Conservation (phyloP, 1,140 invertebrate genomes). For the Arctopsyche grandis region DNA sequence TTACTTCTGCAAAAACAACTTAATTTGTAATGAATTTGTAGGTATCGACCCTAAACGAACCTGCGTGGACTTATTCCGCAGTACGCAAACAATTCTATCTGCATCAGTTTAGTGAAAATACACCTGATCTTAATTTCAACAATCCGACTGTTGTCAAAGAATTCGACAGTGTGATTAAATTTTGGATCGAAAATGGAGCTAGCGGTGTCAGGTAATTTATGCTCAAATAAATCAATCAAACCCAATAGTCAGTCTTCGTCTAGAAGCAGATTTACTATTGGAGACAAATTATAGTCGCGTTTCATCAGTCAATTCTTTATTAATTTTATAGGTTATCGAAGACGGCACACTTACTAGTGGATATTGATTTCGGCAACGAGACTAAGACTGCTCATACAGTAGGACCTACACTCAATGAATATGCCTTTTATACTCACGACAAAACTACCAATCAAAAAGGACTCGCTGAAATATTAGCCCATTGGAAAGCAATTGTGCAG, state of each 20-base stretch:
- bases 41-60: slow-evolving; percentile 57
- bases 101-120: slow-evolving; percentile 68
- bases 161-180: slow-evolving; percentile 73
- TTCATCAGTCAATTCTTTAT: not conserved
- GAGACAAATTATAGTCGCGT: not conserved
- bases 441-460: slow-evolving; percentile 69
- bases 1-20: not conserved
- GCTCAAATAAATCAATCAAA: slow-evolving; percentile 16
- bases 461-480: slow-evolving; percentile 67
- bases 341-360: slow-evolving; percentile 72
- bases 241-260: no score
- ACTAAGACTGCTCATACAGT: slow-evolving; percentile 51
- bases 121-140: slow-evolving; percentile 74
- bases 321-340: slow-evolving; percentile 66
- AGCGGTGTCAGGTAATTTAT: slow-evolving; percentile 76
- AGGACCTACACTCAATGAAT: slow-evolving; percentile 60
- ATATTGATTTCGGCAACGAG: slow-evolving; percentile 66
- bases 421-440: slow-evolving; percentile 70
- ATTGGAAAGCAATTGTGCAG: slow-evolving; percentile 68
- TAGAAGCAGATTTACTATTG: not conserved
- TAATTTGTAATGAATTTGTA: slow-evolving; percentile 51
- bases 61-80: slow-evolving; percentile 71
- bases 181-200: slow-evolving; percentile 77
- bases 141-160: slow-evolving; percentile 69
- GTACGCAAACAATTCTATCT: slow-evolving; percentile 71